Evolutionary conservation across 2,797 vertebrate species (phyloP).

Genomic region (Alosa sapidissima): DNA sequence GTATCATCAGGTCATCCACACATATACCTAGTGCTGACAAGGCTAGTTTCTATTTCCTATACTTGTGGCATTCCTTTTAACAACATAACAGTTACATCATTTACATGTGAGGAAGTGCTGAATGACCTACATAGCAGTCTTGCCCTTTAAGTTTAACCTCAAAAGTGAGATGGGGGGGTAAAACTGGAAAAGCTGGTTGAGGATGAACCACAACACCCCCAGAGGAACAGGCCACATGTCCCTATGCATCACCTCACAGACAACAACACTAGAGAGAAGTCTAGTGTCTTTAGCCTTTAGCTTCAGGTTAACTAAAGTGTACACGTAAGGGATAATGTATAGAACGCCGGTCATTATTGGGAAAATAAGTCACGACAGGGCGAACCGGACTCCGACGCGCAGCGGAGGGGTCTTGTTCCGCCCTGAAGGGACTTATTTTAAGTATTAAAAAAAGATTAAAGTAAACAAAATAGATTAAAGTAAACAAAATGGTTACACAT

Average conservation of each 20-base stretch:
- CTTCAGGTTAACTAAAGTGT: background rate
- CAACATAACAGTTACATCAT: background rate
- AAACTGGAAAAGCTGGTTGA: slow-evolving; percentile 7
- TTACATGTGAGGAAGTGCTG: background rate
- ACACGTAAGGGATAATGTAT: background rate
- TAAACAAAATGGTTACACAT: background rate
- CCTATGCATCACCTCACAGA: background rate
- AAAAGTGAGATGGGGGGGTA: background rate
- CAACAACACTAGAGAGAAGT: background rate
- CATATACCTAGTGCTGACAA: background rate
- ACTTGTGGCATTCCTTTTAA: background rate
- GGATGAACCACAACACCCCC: slow-evolving; percentile 3
- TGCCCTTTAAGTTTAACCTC: background rate
- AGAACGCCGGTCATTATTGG: too few species aligned
- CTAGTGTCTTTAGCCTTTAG: background rate
- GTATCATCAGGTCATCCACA: background rate
- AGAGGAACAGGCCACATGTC: background rate
- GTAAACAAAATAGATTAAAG: background rate
- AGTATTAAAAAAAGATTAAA: too few species aligned
- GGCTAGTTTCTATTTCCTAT: background rate
- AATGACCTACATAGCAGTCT: background rate
- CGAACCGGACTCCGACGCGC: too few species aligned
- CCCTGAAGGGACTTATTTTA: too few species aligned
- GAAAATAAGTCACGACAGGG: too few species aligned
- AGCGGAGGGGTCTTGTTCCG: too few species aligned